phyloP scores from a whole-genome alignment of 2,888 invertebrate species.

The Erynnis tages region DNA sequence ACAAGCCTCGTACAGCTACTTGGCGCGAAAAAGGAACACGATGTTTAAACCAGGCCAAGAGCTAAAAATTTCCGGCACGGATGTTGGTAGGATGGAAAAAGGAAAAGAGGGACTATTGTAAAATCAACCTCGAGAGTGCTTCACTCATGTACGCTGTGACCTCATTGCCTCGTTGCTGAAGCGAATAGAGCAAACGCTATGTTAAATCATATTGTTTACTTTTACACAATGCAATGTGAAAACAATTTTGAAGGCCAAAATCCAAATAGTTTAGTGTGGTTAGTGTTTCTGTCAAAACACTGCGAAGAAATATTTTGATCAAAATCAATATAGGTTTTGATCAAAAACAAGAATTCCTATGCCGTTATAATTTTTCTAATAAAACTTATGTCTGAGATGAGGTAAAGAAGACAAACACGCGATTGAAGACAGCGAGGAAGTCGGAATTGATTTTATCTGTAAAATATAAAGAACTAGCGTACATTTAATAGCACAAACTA shows the following conservation, averaged over 20 bases:
- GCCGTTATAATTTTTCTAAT: too few relatives aligned
- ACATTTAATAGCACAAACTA: not conserved
- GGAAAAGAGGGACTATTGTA: constrained; percentile 13
- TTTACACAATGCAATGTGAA: constrained; percentile 24
- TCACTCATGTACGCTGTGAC: constrained; percentile 19
- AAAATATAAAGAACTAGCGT: not conserved
- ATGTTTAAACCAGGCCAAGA: not conserved
- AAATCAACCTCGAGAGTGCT: constrained; percentile 23
- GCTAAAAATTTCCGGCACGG: constrained; percentile 9
- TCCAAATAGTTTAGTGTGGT: constrained; percentile 10
- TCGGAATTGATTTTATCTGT: not conserved
- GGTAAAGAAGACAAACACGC: too few relatives aligned
- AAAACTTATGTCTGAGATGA: too few relatives aligned
- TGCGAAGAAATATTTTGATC: not conserved
- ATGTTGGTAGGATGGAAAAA: constrained; percentile 10
- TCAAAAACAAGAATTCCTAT: not conserved
- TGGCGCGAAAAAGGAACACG: not conserved
- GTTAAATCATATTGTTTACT: constrained; percentile 26
- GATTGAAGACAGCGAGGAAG: too few relatives aligned
- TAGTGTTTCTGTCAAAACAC: not conserved
- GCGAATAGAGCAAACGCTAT: constrained; percentile 23
- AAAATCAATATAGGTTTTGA: not conserved
- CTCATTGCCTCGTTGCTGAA: constrained; percentile 23
- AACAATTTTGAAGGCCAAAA: constrained; percentile 25
- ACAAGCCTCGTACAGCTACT: not conserved